These are phyloP conservation scores for Kryptolebias marmoratus DNA, from an alignment of 2,113 vertebrate genomes.

Conservation along the genomic window DNA sequence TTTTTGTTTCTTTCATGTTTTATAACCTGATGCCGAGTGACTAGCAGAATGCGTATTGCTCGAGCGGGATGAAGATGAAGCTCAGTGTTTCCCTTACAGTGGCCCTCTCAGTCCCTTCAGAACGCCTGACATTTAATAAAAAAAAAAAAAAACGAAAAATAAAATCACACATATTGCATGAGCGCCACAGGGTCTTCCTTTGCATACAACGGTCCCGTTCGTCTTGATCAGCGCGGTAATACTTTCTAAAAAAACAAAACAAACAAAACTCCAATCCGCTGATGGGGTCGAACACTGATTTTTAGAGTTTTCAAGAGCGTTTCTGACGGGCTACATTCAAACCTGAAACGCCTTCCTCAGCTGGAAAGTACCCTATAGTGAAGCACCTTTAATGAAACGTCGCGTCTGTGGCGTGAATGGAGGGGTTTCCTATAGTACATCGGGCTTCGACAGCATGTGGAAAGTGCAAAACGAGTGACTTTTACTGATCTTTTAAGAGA, in stretches of 20 bases:
- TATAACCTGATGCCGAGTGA: conserved; percentile 89
- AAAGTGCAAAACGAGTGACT: conserved; percentile 69
- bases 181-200: conserved; percentile 87
- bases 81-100: conserved; percentile 74
- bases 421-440: conserved; percentile 33
- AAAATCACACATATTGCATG: conserved; percentile 87
- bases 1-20: conserved; percentile 83
- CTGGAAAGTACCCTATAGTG: conserved; percentile 47
- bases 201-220: conserved; percentile 72
- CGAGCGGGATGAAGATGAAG: conserved; percentile 88
- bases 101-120: conserved; percentile 87
- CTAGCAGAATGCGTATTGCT: conserved; percentile 83
- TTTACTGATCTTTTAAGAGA: conserved; percentile 20
- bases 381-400: conserved; percentile 43
- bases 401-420: conserved; percentile 20
- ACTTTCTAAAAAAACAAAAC: conserved; percentile 50
- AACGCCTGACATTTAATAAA: conserved; percentile 79
- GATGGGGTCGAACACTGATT: conserved; percentile 54
- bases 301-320: conserved; percentile 30
- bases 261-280: conserved; percentile 22
- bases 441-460: conserved; percentile 50
- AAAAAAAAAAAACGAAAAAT: conserved; percentile 13
- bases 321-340: conserved; percentile 45
- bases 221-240: conserved; percentile 50
- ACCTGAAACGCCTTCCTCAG: conserved; percentile 31